phyloP scores from a whole-genome alignment of 2,888 invertebrate species.

The Nomada flava region DNA sequence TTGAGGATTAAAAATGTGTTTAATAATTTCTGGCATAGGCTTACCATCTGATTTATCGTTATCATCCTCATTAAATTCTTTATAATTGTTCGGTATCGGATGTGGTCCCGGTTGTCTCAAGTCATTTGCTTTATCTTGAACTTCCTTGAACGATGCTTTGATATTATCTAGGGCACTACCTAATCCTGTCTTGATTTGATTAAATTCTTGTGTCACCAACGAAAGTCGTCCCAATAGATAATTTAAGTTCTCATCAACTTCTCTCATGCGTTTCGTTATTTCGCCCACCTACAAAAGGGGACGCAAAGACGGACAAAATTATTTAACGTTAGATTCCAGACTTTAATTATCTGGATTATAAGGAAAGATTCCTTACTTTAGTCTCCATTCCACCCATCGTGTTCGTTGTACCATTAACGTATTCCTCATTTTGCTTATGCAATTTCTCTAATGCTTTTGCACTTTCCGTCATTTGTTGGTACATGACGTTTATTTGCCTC shows the following conservation, averaged over 20 bases:
- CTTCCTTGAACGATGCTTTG: slow-evolving; percentile 87
- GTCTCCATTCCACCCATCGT: slow-evolving; percentile 92
- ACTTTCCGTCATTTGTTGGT: slow-evolving; percentile 92
- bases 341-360: not conserved
- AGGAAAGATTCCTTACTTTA: slow-evolving; percentile 85
- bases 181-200: slow-evolving; percentile 91
- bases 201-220: slow-evolving; percentile 93
- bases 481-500: slow-evolving; percentile 96
- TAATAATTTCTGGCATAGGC: slow-evolving; percentile 30
- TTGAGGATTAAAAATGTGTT: slow-evolving; percentile 44
- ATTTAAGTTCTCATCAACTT: slow-evolving; percentile 93
- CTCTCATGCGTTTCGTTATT: slow-evolving; percentile 91
- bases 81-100: slow-evolving; percentile 82
- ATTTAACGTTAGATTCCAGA: slow-evolving; percentile 5
- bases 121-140: slow-evolving; percentile 85
- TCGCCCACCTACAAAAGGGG: slow-evolving; percentile 87
- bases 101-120: slow-evolving; percentile 83
- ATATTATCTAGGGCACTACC: slow-evolving; percentile 90
- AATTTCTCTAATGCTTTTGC: slow-evolving; percentile 91
- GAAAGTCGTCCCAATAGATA: slow-evolving; percentile 92
- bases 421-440: slow-evolving; percentile 91
- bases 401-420: slow-evolving; percentile 91
- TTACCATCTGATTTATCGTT: slow-evolving; percentile 62
- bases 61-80: slow-evolving; percentile 72
- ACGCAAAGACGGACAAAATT: slow-evolving; percentile 10